Evolutionary conservation across 2,797 vertebrate genomes (phyloP).

Genomic region (Sylvilagus floridanus): DNA sequence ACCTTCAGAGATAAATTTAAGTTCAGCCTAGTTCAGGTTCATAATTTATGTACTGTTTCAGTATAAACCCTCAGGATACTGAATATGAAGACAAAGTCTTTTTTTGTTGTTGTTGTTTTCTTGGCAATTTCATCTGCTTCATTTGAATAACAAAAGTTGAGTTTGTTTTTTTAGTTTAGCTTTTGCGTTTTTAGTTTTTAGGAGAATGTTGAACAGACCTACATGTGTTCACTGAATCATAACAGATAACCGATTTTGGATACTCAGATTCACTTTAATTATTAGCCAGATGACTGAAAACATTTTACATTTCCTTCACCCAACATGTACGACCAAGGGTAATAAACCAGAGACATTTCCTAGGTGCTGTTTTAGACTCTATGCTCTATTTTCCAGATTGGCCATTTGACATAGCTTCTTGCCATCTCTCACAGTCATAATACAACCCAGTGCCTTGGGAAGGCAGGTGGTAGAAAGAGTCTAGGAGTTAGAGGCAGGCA

Average conservation of each 20-base stretch:
- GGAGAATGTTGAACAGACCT: neutral
- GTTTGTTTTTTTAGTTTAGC: neutral
- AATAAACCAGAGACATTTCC: slow-evolving; percentile 24
- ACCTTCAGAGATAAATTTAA: slow-evolving; percentile 65
- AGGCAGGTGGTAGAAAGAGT: neutral
- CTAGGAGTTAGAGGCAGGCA: neutral
- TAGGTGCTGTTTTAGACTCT: neutral
- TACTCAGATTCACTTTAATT: neutral
- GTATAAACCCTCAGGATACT: neutral
- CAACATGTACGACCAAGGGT: neutral
- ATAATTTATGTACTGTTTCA: slow-evolving; percentile 58
- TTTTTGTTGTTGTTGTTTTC: slow-evolving; percentile 6
- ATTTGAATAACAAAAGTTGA: slow-evolving; percentile 40
- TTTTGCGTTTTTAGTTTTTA: neutral
- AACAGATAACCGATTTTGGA: neutral
- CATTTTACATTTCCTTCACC: slow-evolving; percentile 3
- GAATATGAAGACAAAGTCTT: slow-evolving; percentile 2
- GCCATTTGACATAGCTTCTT: slow-evolving; percentile 30
- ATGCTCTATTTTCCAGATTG: slow-evolving; percentile 2
- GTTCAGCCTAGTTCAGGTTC: slow-evolving; percentile 35
- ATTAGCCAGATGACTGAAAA: neutral
- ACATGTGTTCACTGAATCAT: neutral
- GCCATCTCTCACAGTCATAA: neutral
- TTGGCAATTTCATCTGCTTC: slow-evolving; percentile 35
- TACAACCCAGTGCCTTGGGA: neutral